Conservation (phyloP, 2,888 invertebrate species). For the Doris montereyensis region DNA sequence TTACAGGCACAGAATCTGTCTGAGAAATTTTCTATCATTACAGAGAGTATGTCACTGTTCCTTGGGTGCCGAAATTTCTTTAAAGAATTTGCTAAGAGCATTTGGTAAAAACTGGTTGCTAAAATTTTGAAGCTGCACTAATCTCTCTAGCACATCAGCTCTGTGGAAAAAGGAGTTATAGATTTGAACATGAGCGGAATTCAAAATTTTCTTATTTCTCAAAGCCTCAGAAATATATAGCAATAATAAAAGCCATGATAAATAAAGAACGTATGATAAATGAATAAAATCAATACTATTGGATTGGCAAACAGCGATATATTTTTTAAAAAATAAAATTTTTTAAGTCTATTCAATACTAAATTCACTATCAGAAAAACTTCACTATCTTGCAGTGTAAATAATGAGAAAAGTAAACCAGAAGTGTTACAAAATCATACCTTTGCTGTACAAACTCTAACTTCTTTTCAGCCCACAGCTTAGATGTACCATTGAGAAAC, state of each 20-base stretch:
- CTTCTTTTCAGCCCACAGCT: conserved; percentile 69
- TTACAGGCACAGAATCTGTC: conserved; percentile 74
- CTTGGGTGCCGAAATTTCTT: conserved; percentile 73
- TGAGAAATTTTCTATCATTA: conserved; percentile 74
- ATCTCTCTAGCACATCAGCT: conserved; percentile 68
- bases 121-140: conserved; percentile 74
- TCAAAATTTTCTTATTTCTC: too few relatives aligned
- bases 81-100: conserved; percentile 74
- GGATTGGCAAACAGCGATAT: too few relatives aligned
- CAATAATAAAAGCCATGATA: neutral
- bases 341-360: too few relatives aligned
- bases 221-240: neutral
- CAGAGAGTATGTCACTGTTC: conserved; percentile 72
- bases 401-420: too few relatives aligned
- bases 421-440: too few relatives aligned
- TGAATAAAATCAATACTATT: too few relatives aligned
- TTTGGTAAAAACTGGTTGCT: conserved; percentile 74
- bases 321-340: too few relatives aligned
- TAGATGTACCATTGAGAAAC: conserved; percentile 72
- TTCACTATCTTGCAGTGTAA: too few relatives aligned
- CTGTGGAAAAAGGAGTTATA: conserved; percentile 55
- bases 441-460: conserved; percentile 72
- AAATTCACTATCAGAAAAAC: too few relatives aligned
- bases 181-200: neutral
- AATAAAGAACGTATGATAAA: too few relatives aligned